phyloP scores from a whole-genome alignment of 2,888 invertebrate species.

The Branchipolynoe longqiensis region DNA sequence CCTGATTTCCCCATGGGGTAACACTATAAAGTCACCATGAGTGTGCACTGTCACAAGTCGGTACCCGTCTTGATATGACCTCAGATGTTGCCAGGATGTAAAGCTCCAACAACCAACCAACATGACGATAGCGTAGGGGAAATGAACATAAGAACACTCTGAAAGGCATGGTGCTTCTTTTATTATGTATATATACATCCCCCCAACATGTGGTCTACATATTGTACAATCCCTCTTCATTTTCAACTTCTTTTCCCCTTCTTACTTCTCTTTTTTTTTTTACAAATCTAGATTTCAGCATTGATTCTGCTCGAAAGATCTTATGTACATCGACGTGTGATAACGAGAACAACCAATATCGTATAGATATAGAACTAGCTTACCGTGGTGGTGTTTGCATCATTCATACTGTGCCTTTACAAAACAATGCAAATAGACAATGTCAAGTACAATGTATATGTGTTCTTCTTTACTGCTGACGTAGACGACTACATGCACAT shows the following conservation, averaged over 20 bases:
- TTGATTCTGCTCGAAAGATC: slow-evolving; percentile 26
- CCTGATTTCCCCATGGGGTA: too few relatives aligned
- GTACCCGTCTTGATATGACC: too few relatives aligned
- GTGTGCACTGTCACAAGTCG: too few relatives aligned
- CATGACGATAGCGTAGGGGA: too few relatives aligned
- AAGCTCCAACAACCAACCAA: too few relatives aligned
- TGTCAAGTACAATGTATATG: slow-evolving; percentile 2
- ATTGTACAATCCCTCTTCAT: slow-evolving; percentile 7
- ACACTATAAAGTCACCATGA: too few relatives aligned
- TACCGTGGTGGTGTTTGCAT: neutral
- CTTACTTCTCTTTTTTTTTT: neutral
- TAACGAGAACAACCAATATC: slow-evolving; percentile 24
- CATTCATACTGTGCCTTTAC: neutral
- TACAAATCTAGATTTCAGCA: slow-evolving; percentile 45
- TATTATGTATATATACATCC: slow-evolving; percentile 31
- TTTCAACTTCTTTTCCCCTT: too few relatives aligned
- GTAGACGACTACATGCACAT: neutral
- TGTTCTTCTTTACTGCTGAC: neutral
- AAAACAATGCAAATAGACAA: neutral
- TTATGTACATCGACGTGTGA: slow-evolving; percentile 42
- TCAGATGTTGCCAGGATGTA: too few relatives aligned
- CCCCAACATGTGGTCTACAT: slow-evolving; percentile 12
- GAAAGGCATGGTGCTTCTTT: slow-evolving; percentile 44
- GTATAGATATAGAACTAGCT: slow-evolving; percentile 1
- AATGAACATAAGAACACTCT: too few relatives aligned